Conservation (phyloP, 2,888 invertebrate genomes). For the Orthosia incerta region DNA sequence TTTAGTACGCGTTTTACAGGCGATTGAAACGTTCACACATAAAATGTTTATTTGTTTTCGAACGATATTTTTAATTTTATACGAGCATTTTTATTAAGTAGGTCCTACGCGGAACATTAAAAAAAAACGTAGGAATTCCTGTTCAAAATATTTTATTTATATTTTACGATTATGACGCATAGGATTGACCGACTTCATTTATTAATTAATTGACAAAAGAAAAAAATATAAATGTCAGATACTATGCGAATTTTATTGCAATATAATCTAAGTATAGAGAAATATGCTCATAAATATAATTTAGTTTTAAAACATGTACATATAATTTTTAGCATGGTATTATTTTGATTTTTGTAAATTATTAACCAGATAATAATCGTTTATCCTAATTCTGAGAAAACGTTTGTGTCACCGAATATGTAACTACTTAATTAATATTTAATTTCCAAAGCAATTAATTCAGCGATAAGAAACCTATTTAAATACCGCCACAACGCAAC, state of each 20-base stretch:
- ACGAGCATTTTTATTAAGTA: conserved; percentile 55
- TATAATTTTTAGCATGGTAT: too few relatives aligned
- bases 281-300: not conserved
- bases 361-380: not conserved
- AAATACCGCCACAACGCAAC: conserved; percentile 30
- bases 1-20: conserved; percentile 67
- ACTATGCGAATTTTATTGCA: conserved; percentile 19
- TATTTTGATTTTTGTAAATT: not conserved
- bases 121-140: conserved; percentile 15
- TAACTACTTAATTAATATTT: conserved; percentile 51
- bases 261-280: conserved; percentile 16
- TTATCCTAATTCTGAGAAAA: conserved; percentile 35
- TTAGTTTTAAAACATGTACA: not conserved
- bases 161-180: conserved; percentile 25
- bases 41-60: conserved; percentile 68
- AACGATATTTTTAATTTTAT: conserved; percentile 63
- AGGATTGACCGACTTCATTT: conserved; percentile 21
- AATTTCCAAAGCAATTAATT: conserved; percentile 58
- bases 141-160: conserved; percentile 35
- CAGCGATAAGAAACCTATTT: conserved; percentile 49
- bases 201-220: conserved; percentile 18
- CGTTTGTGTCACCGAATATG: conserved; percentile 5
- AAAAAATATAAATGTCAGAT: not conserved
- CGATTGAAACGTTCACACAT: conserved; percentile 69
- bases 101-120: conserved; percentile 52